Evolutionary conservation across 2,113 vertebrate species (phyloP).

Genomic region (Perca schrenkii): DNA sequence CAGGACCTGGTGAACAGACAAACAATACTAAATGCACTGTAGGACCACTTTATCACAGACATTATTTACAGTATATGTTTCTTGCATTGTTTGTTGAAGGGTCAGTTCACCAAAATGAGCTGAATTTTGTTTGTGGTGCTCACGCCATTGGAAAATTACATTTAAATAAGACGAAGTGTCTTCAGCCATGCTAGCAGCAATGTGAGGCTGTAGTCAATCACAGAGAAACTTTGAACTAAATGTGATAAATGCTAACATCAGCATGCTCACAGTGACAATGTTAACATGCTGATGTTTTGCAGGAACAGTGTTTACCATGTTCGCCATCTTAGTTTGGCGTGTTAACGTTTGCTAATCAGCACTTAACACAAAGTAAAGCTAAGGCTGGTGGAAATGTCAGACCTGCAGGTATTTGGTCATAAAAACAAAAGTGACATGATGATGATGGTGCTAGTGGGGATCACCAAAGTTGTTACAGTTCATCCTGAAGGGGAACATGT

Average conservation of each 20-base stretch:
- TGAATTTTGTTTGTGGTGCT: no score
- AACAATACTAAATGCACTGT: neutral
- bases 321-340: neutral
- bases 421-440: no score
- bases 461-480: no score
- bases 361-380: no score
- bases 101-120: neutral
- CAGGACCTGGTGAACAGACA: constrained; percentile 79
- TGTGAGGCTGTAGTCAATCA: neutral
- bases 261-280: neutral
- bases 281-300: neutral
- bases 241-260: neutral
- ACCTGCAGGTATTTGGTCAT: no score
- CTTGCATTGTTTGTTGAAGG: neutral
- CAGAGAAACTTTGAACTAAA: neutral
- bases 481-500: no score
- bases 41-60: neutral
- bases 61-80: neutral
- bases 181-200: neutral
- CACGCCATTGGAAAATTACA: neutral
- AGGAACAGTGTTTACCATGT: neutral
- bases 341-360: neutral
- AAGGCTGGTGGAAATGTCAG: no score
- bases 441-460: no score
- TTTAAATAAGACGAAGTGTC: neutral